Evolutionary conservation across 2,797 vertebrate genomes (phyloP), one percentile per base, ranked within the genome.

Genomic region (Scolopax rusticola): DNA sequence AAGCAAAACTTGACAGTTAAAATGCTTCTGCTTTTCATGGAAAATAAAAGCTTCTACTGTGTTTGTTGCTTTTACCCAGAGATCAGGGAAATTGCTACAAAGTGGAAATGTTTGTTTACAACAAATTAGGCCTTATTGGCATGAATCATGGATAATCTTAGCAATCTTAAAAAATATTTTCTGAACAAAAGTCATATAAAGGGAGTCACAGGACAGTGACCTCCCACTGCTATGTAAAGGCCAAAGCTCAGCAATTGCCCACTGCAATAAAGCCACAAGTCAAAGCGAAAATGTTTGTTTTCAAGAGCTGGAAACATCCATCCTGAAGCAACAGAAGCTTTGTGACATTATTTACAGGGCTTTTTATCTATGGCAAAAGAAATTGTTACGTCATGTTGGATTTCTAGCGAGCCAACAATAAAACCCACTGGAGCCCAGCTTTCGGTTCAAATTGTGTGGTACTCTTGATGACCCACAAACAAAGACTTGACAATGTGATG

Each of bases 101-200:
- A 89, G 69, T 84, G 83, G 86, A 92, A 90, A 81, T 88, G 89
- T 94, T 90, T 93, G 84, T 84, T 57, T 77, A 25, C 3, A 2
- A 74, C 61, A 94, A 81, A 84, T 92, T 27, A 84, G 80, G 54
- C 53, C 56, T 93, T 78, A 81, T 41, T 85, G 87, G 63, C 69
- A 78, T 65, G 67, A 93, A 81, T 89, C 69, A 51, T 8, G 45
- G 90, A 24, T 86, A 90, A 88, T 93, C 84, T 92, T 79, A 84
- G 77, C 70, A 92, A 82, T 71, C 61, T 40, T 94, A 53, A 87
- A 38, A 75, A 76, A 61, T 69, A 75, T 82, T 89, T 82, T 61
- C 89, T 76, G 87, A 87, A 59, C 68, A 93, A 50, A 94, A 93
- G 45, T 82, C 51, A 15, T 15, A 54, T 67, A 90, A 92, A 90